Percentiles rank a stretch among this genome's conserved stretches.
These are phyloP conservation scores for Eulimnadia texana DNA, from an alignment of 1,140 invertebrate species.

Conservation along the genomic window DNA sequence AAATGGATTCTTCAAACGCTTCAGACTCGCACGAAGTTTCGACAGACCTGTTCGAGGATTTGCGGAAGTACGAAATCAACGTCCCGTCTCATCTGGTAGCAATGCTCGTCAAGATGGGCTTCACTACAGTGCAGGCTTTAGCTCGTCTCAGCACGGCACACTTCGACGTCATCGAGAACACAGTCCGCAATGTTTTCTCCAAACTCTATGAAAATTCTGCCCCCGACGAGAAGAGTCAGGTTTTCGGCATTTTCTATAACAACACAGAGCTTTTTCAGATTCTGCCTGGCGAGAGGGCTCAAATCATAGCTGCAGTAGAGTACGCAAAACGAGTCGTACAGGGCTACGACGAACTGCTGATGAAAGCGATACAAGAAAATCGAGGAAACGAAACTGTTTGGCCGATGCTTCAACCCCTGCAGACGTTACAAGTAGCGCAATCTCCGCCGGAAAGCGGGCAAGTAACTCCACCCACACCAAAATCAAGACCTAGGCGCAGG, in stretches of 20 bases:
- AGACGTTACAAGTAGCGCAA: not conserved
- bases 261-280: not conserved
- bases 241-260: not conserved
- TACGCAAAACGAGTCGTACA: not conserved
- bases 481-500: not conserved
- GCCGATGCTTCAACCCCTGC: not conserved
- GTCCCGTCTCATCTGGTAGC: not conserved
- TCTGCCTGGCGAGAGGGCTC: not conserved
- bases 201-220: not conserved
- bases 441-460: not conserved
- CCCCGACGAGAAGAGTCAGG: not conserved
- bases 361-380: not conserved
- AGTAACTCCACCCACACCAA: not conserved
- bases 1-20: not conserved
- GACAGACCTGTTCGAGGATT: not conserved
- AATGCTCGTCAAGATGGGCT: not conserved
- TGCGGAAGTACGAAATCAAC: not conserved
- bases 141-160: not conserved
- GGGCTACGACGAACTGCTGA: not conserved
- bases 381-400: not conserved
- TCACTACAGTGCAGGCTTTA: not conserved
- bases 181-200: not conserved
- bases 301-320: not conserved
- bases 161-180: not conserved
- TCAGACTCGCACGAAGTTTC: not conserved